Evolutionary conservation across 2,113 vertebrate species (phyloP).

Genomic region (Lontra canadensis): DNA sequence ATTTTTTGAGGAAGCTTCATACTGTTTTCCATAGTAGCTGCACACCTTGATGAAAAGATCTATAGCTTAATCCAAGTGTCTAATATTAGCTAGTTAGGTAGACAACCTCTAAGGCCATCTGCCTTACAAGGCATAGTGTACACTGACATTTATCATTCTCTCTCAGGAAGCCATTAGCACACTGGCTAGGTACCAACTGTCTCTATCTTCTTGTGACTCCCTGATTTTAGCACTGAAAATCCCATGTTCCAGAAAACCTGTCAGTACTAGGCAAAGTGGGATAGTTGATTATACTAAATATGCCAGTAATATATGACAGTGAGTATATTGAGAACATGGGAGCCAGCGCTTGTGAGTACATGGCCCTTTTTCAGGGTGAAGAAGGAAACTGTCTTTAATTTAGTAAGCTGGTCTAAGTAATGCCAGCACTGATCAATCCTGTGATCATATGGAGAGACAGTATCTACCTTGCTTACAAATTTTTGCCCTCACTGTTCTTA

Average conservation of each 20-base stretch:
- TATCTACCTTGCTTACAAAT: neutral
- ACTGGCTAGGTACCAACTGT: neutral
- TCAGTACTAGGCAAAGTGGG: neutral
- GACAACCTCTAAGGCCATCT: neutral
- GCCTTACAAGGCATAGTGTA: neutral
- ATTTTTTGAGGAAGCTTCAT: neutral
- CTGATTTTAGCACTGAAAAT: neutral
- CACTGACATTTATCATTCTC: neutral
- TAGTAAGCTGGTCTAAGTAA: neutral
- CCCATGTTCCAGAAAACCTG: neutral
- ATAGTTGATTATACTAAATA: neutral
- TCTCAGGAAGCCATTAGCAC: neutral
- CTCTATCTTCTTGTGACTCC: neutral
- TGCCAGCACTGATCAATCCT: neutral
- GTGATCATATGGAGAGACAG: neutral
- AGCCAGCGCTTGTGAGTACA: neutral
- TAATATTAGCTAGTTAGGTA: neutral
- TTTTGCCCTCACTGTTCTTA: neutral
- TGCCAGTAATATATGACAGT: neutral
- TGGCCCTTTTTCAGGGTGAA: neutral
- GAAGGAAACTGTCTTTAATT: neutral
- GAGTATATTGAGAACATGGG: neutral
- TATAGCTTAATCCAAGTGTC: neutral
- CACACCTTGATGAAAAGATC: neutral
- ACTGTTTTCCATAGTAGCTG: neutral